Evolutionary conservation across 1,140 invertebrate genomes (phyloP).

Genomic region (Atta cephalotes): DNA sequence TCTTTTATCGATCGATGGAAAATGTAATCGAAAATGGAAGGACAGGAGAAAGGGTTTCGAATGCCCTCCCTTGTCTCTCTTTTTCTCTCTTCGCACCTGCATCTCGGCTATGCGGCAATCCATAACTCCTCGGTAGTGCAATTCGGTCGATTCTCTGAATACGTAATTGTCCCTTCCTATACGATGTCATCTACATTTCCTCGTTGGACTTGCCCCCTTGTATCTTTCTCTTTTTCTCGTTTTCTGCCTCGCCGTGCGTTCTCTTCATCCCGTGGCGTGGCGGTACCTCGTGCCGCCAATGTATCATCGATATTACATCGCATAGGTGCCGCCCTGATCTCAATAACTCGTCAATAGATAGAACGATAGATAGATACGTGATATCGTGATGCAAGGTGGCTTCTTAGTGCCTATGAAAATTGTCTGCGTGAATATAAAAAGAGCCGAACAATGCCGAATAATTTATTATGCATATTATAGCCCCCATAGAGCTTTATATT

Average conservation of each 20-base stretch:
- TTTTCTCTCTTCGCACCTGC: constrained; percentile 67
- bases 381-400: constrained; percentile 38
- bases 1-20: constrained; percentile 49
- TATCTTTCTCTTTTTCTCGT: not conserved
- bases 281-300: constrained; percentile 4
- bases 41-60: constrained; percentile 2
- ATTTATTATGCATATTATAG: constrained; percentile 11
- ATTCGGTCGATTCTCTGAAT: constrained; percentile 77
- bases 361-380: constrained; percentile 18
- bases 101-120: constrained; percentile 70
- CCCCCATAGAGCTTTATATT: not conserved
- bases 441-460: not conserved
- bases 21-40: constrained; percentile 55
- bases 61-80: not conserved
- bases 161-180: constrained; percentile 74
- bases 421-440: constrained; percentile 30
- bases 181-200: constrained; percentile 62
- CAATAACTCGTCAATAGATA: constrained; percentile 48
- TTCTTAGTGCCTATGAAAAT: not conserved
- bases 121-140: constrained; percentile 73
- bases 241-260: not conserved
- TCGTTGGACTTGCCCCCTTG: not conserved
- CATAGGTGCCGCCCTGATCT: constrained; percentile 7
- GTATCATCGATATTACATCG: constrained; percentile 66
- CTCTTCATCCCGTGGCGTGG: not conserved